These are phyloP conservation scores for Chrysemys picta DNA, from an alignment of 2,113 vertebrate species.

Conservation along the genomic window DNA sequence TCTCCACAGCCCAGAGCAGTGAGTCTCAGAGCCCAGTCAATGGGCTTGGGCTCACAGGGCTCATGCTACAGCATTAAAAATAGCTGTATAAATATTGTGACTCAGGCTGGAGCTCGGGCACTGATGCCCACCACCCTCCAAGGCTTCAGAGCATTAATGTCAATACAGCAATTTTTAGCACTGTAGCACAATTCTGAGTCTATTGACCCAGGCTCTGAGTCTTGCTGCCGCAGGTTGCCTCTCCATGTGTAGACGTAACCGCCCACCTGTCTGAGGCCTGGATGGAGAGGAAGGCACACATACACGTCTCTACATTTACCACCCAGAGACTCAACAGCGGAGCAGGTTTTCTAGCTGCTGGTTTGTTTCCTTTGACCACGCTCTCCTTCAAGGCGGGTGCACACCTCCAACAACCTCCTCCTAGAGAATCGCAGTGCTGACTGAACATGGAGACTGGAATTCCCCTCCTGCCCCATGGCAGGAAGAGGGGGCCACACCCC, in stretches of 20 bases:
- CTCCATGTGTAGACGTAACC: not conserved
- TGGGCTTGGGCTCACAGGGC: too few species aligned
- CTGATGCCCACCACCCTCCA: not conserved
- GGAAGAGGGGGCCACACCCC: not conserved
- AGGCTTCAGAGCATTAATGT: not conserved
- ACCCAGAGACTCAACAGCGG: not conserved
- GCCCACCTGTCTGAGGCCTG: not conserved
- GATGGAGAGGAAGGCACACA: not conserved
- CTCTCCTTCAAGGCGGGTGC: not conserved
- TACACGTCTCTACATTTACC: not conserved
- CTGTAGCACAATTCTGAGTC: not conserved
- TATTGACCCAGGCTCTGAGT: not conserved
- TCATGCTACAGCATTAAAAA: not conserved
- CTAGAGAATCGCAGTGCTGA: not conserved
- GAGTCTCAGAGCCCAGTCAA: not conserved
- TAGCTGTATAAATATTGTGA: not conserved
- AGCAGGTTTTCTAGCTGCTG: not conserved
- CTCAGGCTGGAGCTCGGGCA: not conserved
- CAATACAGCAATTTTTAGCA: not conserved
- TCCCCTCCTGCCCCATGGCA: not conserved
- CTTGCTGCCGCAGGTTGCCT: not conserved
- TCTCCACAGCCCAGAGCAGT: not conserved
- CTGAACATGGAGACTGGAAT: not conserved
- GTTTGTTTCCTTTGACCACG: rapidly evolving
- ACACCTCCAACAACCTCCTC: not conserved